Evolutionary conservation across 1,140 invertebrate species (phyloP).

Genomic region (Vollenhovia emeryi): DNA sequence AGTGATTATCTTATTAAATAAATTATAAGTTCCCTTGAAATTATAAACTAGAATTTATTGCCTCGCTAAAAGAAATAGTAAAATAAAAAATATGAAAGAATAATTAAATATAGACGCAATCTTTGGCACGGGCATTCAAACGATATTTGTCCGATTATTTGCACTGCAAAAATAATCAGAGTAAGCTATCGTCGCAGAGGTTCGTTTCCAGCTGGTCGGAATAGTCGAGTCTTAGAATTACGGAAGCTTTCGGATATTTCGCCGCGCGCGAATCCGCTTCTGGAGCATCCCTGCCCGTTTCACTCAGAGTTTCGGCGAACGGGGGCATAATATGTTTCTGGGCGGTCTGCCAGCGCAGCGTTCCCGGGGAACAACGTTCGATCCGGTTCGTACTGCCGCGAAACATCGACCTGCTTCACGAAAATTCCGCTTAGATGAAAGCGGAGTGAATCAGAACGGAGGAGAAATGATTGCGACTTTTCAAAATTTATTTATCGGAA

Average conservation of each 20-base stretch:
- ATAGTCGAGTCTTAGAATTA: conserved; percentile 10
- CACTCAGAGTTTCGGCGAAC: conserved; percentile 48
- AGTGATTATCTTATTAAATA: neutral
- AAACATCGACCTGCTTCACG: conserved; percentile 70
- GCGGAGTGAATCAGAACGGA: neutral
- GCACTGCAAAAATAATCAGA: neutral
- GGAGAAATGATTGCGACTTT: conserved; percentile 21
- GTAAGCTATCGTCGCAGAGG: neutral
- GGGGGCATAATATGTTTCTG: conserved; percentile 65
- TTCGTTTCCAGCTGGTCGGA: neutral
- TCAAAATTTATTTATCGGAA: conserved; percentile 66
- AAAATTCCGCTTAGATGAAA: conserved; percentile 59
- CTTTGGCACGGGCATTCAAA: neutral
- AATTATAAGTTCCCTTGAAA: neutral
- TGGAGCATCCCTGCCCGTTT: conserved; percentile 47
- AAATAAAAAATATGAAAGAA: neutral
- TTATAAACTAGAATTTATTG: neutral
- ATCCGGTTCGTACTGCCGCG: conserved; percentile 63
- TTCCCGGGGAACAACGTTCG: conserved; percentile 67
- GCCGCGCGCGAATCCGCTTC: neutral
- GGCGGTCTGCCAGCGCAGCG: conserved; percentile 64
- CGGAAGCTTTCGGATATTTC: conserved; percentile 40
- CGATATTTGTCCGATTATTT: conserved; percentile 22
- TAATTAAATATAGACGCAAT: neutral
- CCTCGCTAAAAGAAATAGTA: neutral